Conservation (phyloP, 2,888 invertebrate genomes). For the Myathropa florea region DNA sequence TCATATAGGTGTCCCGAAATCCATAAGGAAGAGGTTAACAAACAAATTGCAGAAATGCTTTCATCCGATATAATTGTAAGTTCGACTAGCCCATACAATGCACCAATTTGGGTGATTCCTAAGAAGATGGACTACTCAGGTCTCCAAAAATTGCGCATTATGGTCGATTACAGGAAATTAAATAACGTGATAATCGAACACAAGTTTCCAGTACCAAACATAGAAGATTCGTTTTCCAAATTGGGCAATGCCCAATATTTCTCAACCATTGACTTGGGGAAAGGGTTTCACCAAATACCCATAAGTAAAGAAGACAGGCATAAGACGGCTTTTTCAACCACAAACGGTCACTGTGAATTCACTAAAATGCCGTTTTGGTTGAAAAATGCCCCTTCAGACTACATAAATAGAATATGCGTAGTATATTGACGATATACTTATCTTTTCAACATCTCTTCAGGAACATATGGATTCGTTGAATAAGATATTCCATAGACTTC, state of each 20-base stretch:
- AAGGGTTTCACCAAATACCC: slow-evolving; percentile 54
- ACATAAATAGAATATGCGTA: slow-evolving; percentile 13
- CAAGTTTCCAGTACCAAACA: slow-evolving; percentile 11
- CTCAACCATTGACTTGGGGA: slow-evolving; percentile 20
- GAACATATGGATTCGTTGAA: slow-evolving; percentile 47
- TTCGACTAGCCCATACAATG: slow-evolving; percentile 18
- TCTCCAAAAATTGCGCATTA: not conserved
- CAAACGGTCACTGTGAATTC: slow-evolving; percentile 42
- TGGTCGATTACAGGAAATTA: not conserved
- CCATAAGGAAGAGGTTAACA: slow-evolving; percentile 3
- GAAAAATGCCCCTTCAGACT: not conserved
- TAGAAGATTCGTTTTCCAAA: slow-evolving; percentile 41
- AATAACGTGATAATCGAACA: slow-evolving; percentile 20
- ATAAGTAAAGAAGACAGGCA: slow-evolving; percentile 13
- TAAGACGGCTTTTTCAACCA: slow-evolving; percentile 50
- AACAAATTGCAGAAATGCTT: slow-evolving; percentile 35
- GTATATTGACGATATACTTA: slow-evolving; percentile 61
- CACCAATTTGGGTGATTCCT: slow-evolving; percentile 40
- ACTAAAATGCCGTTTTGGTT: slow-evolving; percentile 4
- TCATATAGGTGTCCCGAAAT: slow-evolving; percentile 21
- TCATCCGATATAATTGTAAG: slow-evolving; percentile 9
- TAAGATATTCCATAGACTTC: not conserved
- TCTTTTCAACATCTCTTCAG: slow-evolving; percentile 63
- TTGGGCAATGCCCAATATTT: slow-evolving; percentile 35
- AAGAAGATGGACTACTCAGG: slow-evolving; percentile 25